These are phyloP conservation scores for Apolygus lucorum DNA, from an alignment of 1,140 invertebrate species.

Conservation along the genomic window DNA sequence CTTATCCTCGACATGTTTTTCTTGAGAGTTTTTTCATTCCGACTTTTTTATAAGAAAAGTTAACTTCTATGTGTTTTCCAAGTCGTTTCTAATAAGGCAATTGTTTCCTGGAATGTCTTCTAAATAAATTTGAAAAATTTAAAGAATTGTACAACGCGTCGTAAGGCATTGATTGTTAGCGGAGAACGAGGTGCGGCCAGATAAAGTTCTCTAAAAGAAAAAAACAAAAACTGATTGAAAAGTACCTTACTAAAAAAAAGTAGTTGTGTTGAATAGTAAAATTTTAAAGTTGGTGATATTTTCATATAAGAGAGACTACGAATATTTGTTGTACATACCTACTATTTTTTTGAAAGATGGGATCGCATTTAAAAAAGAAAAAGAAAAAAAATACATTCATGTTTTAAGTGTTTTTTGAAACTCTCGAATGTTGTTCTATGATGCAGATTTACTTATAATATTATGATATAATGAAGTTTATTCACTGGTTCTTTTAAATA, in stretches of 20 bases:
- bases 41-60: no score
- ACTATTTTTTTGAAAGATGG: constrained; percentile 8
- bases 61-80: no score
- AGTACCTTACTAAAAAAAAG: not conserved
- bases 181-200: no score
- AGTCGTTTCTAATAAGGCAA: no score
- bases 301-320: constrained; percentile 14
- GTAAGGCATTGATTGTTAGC: no score
- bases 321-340: constrained; percentile 14
- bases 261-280: constrained; percentile 8
- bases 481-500: constrained; percentile 16
- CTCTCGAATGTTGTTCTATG: constrained; percentile 6
- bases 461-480: constrained; percentile 1
- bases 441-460: constrained; percentile 11
- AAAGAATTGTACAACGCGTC: no score
- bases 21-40: no score
- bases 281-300: constrained; percentile 7
- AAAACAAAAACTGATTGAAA: not conserved
- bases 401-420: constrained; percentile 5
- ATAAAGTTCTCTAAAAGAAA: no score
- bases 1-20: no score
- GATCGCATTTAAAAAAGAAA: constrained; percentile 9
- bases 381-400: no score
- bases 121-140: no score
- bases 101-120: no score